These are phyloP conservation scores for Progne subis DNA, from an alignment of 2,113 vertebrate species.

Conservation along the genomic window DNA sequence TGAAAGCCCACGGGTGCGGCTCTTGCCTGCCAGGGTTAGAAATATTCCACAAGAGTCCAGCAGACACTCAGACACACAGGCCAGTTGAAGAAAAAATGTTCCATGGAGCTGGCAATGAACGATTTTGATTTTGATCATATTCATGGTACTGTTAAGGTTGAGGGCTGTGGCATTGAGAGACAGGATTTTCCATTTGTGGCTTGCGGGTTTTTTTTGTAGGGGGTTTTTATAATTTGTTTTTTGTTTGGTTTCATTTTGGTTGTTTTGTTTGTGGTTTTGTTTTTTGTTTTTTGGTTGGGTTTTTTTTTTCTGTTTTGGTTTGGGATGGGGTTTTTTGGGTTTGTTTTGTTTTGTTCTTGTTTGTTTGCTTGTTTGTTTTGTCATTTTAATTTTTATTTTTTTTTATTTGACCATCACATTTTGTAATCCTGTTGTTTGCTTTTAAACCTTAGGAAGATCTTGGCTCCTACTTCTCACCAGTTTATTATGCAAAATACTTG, in stretches of 20 bases:
- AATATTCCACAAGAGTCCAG: neutral
- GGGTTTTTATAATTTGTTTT: too few relatives aligned
- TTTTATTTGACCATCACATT: neutral
- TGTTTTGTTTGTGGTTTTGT: neutral
- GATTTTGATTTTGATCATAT: neutral
- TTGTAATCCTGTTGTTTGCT: neutral
- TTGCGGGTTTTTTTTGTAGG: neutral
- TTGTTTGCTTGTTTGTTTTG: neutral
- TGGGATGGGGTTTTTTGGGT: neutral
- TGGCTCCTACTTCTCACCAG: neutral
- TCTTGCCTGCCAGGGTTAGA: neutral
- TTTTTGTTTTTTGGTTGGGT: neutral
- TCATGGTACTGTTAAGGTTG: neutral
- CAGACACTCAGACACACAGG: neutral
- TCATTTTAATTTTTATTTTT: too few relatives aligned
- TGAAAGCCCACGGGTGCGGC: neutral
- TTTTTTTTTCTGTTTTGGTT: neutral
- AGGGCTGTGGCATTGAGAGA: neutral
- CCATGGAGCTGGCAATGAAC: neutral
- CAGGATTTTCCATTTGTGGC: neutral
- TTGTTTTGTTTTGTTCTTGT: neutral
- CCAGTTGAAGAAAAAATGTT: neutral
- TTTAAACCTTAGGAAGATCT: neutral
- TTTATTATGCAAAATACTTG: neutral
- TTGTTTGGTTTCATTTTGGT: too few relatives aligned